Conservation (phyloP, 2,113 vertebrate species). For the Bujurquina vittata region DNA sequence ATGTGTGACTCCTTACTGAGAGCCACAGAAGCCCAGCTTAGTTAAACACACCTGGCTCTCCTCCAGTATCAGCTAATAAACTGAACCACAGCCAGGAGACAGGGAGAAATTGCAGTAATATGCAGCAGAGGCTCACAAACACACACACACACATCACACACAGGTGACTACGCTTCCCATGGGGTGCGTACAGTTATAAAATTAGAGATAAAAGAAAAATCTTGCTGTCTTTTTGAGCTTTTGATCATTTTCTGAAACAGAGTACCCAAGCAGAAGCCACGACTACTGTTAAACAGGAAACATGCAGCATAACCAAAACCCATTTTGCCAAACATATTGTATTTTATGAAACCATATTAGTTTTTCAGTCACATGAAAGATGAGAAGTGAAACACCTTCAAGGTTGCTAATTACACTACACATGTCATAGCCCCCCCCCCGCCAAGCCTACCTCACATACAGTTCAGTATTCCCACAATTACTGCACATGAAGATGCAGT, state of each 20-base stretch:
- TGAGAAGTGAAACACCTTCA: background rate
- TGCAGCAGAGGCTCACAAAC: slow-evolving; percentile 14
- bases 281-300: slow-evolving; percentile 5
- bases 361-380: background rate
- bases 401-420: background rate
- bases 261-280: background rate
- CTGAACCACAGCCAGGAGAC: background rate
- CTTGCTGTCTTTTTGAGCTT: slow-evolving; percentile 27
- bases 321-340: background rate
- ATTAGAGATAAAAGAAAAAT: slow-evolving; percentile 59
- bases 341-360: slow-evolving; percentile 6
- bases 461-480: slow-evolving; percentile 21
- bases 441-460: background rate
- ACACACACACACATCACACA: slow-evolving; percentile 45
- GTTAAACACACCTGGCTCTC: slow-evolving; percentile 50
- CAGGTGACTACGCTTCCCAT: slow-evolving; percentile 33
- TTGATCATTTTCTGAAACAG: slow-evolving; percentile 31
- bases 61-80: slow-evolving; percentile 47
- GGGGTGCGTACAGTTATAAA: slow-evolving; percentile 39
- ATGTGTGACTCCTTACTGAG: slow-evolving; percentile 22
- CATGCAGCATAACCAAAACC: background rate
- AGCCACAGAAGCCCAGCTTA: slow-evolving; percentile 27
- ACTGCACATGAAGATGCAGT: slow-evolving; percentile 17
- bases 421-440: background rate
- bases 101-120: slow-evolving; percentile 37